Base-by-base conservation (phyloP, 2,888 invertebrate species). In the Furcula furcula region DNA sequence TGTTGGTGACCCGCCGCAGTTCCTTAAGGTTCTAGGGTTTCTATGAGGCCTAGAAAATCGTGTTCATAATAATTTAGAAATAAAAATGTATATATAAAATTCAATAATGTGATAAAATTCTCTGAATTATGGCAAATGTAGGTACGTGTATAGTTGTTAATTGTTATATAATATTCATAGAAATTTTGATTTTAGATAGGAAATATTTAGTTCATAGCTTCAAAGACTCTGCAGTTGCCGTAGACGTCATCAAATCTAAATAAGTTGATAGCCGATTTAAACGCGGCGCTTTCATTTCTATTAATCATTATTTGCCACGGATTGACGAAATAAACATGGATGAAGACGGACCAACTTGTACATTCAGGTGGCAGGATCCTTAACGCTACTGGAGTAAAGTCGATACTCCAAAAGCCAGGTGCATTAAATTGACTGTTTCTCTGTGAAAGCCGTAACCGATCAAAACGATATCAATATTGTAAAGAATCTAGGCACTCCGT, bases 401-500 rank as follows among this genome's bases (percentile, higher is more conserved):
- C 3, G 16, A 18, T 18, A 7, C 6, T 16, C 3, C 7, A n/a
- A 14, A 12, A 25, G 12, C 7, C 12, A 7, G n/a, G 11, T 9
- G 18, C 11, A 28, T 9, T 4, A 14, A 4, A 3, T n/a, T 7
- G 1, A 28, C 4, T 26, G 38, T 40, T 42, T 28, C 30, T n/a
- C 39, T 36, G 54, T 47, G 57, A 57, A 60, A 60, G 54, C 44
- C 35, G 37, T 27, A 40, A 40, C 40, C 33, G 60, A 60, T 56
- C 34, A 48, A 46, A 54, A 46, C 39, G 47, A 50, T 56, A 58
- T 61, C 46, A 46, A 63, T 59, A 56, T 47, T 53, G 46, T 49
- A 40, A 50, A 51, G 44, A 55, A 55, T 58, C 68, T 69, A 67
- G 61, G 49, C 42, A 42, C 31, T 49, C 67, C 68, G 68, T 68